Evolutionary conservation across 2,113 vertebrate genomes (phyloP).

Genomic region (Macquaria ambigua): DNA sequence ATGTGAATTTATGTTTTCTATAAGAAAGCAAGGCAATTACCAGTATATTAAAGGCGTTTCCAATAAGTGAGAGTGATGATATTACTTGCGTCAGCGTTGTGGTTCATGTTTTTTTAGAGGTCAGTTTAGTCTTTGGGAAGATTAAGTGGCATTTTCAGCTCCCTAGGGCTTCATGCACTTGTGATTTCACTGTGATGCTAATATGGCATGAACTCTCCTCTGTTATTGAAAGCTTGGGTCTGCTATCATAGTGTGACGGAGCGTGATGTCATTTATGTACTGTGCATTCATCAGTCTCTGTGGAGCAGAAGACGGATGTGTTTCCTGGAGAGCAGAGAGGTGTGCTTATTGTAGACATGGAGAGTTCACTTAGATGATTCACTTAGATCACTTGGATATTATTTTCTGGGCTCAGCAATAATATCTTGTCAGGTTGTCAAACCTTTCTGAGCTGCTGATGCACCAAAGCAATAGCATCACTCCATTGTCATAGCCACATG

Average conservation of each 20-base stretch:
- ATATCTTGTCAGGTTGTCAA: slow-evolving; percentile 19
- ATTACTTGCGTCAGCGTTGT: slow-evolving; percentile 32
- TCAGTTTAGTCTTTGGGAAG: slow-evolving; percentile 34
- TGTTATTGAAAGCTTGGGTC: slow-evolving; percentile 30
- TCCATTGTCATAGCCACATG: too few species aligned
- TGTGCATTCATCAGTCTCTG: slow-evolving; percentile 39
- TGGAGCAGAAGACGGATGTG: slow-evolving; percentile 29
- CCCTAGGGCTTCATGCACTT: slow-evolving; percentile 35
- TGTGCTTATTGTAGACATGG: background rate
- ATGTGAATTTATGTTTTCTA: slow-evolving; percentile 33
- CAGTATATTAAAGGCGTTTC: background rate
- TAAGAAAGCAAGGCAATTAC: slow-evolving; percentile 40
- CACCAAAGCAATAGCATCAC: slow-evolving; percentile 19
- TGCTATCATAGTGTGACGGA: slow-evolving; percentile 19
- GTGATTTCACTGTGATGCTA: slow-evolving; percentile 46
- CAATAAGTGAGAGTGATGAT: slow-evolving; percentile 7
- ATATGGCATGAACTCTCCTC: slow-evolving; percentile 16
- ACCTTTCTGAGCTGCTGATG: slow-evolving; percentile 7
- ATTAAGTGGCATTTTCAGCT: slow-evolving; percentile 33
- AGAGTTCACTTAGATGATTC: slow-evolving; percentile 7
- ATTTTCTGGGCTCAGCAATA: slow-evolving; percentile 20
- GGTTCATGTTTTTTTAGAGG: slow-evolving; percentile 31
- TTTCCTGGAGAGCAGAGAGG: slow-evolving; percentile 22
- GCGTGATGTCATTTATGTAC: slow-evolving; percentile 32
- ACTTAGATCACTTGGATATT: too few species aligned